These are phyloP conservation scores for Anguilla japonica DNA, from an alignment of 2,113 vertebrate species.

Conservation along the genomic window DNA sequence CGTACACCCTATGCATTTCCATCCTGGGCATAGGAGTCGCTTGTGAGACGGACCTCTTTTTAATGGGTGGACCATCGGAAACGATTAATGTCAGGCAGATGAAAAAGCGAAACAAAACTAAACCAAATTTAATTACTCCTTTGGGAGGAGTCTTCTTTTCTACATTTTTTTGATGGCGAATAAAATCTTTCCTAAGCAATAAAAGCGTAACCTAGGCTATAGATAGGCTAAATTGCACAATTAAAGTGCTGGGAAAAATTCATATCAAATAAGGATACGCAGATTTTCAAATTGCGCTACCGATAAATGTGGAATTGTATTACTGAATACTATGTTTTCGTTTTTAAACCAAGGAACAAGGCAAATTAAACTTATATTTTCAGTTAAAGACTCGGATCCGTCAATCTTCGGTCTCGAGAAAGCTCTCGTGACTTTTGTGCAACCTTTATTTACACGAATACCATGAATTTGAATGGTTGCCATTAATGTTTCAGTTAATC, in stretches of 20 bases:
- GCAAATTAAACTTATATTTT: constrained; percentile 11
- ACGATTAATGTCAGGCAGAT: constrained; percentile 45
- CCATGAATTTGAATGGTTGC: constrained; percentile 44
- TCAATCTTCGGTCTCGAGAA: constrained; percentile 32
- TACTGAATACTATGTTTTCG: background rate
- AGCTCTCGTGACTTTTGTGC: constrained; percentile 15
- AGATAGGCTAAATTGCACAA: background rate
- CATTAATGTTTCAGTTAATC: constrained; percentile 39
- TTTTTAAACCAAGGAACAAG: background rate
- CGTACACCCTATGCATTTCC: constrained; percentile 24
- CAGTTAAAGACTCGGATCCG: constrained; percentile 14
- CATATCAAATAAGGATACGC: background rate
- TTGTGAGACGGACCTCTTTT: constrained; percentile 33
- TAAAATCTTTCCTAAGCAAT: constrained; percentile 26
- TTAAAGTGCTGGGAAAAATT: background rate
- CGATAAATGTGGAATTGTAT: background rate
- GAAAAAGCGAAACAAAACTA: constrained; percentile 35
- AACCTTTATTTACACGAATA: constrained; percentile 39
- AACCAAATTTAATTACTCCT: constrained; percentile 44
- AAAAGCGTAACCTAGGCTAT: background rate
- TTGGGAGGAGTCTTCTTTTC: constrained; percentile 27
- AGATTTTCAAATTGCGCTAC: background rate
- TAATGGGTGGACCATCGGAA: constrained; percentile 48
- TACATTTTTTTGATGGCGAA: constrained; percentile 33
- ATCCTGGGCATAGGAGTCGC: constrained; percentile 20